phyloP scores from a whole-genome alignment of 2,888 invertebrate genomes.

The Cyclophora punctaria region DNA sequence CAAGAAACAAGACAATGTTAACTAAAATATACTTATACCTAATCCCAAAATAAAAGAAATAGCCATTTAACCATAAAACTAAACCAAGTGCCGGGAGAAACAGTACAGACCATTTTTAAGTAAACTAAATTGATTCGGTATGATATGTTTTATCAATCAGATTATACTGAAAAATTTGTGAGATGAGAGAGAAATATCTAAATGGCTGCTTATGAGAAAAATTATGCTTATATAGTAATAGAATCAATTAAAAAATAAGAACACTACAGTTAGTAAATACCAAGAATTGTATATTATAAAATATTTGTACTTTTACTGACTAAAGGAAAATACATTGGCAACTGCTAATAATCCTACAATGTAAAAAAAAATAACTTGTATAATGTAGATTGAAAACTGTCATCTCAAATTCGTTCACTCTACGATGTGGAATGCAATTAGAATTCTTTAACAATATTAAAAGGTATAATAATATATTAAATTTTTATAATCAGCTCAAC shows the following conservation, averaged over 20 bases:
- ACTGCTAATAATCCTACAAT: slow-evolving; percentile 74
- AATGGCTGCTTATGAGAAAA: slow-evolving; percentile 67
- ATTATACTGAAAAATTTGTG: slow-evolving; percentile 65
- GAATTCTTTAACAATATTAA: slow-evolving; percentile 77
- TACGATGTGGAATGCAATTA: slow-evolving; percentile 76
- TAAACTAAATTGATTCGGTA: slow-evolving; percentile 57
- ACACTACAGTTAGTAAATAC: slow-evolving; percentile 75
- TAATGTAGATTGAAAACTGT: slow-evolving; percentile 75
- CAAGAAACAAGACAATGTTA: slow-evolving; percentile 56
- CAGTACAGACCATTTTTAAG: slow-evolving; percentile 41
- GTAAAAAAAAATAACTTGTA: slow-evolving; percentile 73
- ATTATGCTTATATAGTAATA: slow-evolving; percentile 74
- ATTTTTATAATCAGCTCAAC: slow-evolving; percentile 78
- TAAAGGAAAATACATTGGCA: slow-evolving; percentile 80
- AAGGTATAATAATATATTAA: slow-evolving; percentile 78
- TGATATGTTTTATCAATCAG: slow-evolving; percentile 65
- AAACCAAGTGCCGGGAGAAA: slow-evolving; percentile 50
- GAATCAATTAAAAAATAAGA: slow-evolving; percentile 70
- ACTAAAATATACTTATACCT: slow-evolving; percentile 67
- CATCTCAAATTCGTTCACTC: slow-evolving; percentile 75
- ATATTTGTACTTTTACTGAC: slow-evolving; percentile 90
- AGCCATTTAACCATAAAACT: slow-evolving; percentile 58
- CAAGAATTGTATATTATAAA: slow-evolving; percentile 77
- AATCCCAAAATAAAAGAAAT: slow-evolving; percentile 60
- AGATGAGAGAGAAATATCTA: slow-evolving; percentile 48